Base-by-base conservation (phyloP, 2,888 invertebrate species). In the Empis livida region DNA sequence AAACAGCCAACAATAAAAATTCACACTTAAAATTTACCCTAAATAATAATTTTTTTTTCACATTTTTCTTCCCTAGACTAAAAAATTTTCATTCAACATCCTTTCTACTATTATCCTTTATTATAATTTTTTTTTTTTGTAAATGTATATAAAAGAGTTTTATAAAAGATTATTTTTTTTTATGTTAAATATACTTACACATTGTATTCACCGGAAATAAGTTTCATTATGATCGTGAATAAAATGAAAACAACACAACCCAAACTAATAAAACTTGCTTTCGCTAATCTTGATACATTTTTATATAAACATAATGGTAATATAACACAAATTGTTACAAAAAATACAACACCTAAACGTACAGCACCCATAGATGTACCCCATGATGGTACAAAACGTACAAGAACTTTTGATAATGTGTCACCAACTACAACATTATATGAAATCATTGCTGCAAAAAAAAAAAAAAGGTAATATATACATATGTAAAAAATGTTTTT, bases 371-470 rank as follows among this genome's bases (percentile, higher is more conserved):
- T 70, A 44, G 68, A 69, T 45, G 62, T 54, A 48, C 66, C 67
- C 65, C 67, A 68, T 13, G 67, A 61, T 48, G 68, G 70, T 42
- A 82, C 78, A 44, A 87, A 72, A 51, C 86, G 73, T n/a, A 81
- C 73, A 47, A 88, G 71, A 15, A 89, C 84, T 69, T 87, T 87
- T 14, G 88, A 87, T 40, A 87, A 75, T 0, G 88, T 89, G 62
- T 90, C 89, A 16, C 88, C 89, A 30, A 89, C 87, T 16, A 88
- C 87, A 15, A 89, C 82, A 66, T 89, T 89, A 67, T 89, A 89
- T 48, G 87, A 87, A 49, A 88, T 83, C 87, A 89, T 88, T 10
- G 87, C 88, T 87, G 73, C 37, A 74, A 73, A 55, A 44, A 42
- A 32, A 51, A 16, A 39, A 60, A n/a, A n/a, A n/a, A n/a, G n/a